Conservation (phyloP, 2,113 vertebrate genomes). For the Callithrix jacchus region DNA sequence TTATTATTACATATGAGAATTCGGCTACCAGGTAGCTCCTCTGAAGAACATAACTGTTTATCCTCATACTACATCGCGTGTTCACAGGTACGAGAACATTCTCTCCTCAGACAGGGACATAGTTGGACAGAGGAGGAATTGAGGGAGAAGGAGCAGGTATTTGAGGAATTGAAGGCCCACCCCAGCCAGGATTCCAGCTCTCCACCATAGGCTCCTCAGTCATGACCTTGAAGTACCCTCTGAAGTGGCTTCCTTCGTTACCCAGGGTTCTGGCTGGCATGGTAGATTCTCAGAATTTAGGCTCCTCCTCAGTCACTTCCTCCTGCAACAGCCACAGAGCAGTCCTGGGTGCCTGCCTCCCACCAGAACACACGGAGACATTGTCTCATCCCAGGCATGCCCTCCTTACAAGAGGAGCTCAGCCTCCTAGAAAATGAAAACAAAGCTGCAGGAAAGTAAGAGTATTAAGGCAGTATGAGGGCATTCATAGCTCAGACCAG, state of each 20-base stretch:
- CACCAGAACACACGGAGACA: background rate
- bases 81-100: background rate
- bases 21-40: background rate
- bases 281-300: background rate
- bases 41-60: background rate
- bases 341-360: accelerated
- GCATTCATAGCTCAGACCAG: background rate
- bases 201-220: background rate
- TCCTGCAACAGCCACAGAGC: background rate
- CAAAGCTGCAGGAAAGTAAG: background rate
- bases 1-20: background rate
- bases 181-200: background rate
- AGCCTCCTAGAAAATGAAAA: background rate
- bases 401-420: background rate
- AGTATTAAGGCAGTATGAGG: background rate
- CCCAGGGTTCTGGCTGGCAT: background rate
- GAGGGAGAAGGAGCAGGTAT: background rate
- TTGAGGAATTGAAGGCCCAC: background rate
- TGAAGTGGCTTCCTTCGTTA: background rate
- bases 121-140: background rate
- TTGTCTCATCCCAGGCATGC: background rate
- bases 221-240: background rate
- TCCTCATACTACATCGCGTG: background rate
- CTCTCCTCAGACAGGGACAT: background rate
- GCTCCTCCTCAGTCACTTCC: background rate